Conservation (phyloP, 1,140 invertebrate genomes). For the Philotrypesis tridentata region DNA sequence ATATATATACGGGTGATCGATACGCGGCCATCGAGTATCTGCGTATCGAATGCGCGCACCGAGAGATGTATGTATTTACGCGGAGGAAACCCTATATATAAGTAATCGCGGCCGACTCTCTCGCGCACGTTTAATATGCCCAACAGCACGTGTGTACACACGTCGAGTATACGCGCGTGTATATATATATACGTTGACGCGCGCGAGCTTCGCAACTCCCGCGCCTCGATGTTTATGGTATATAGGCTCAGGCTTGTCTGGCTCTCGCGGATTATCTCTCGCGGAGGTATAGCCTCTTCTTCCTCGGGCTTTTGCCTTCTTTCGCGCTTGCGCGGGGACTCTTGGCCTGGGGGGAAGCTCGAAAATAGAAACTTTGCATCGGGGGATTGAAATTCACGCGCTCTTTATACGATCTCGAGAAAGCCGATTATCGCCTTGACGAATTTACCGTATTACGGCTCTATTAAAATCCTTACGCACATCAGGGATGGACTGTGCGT, state of each 20-base stretch:
- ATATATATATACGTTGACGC: not conserved
- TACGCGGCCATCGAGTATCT: conserved; percentile 52
- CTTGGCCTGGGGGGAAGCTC: too few relatives aligned
- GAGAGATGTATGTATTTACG: too few relatives aligned
- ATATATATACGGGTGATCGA: conserved; percentile 51
- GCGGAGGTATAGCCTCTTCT: too few relatives aligned
- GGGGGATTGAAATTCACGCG: too few relatives aligned
- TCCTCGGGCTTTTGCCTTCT: too few relatives aligned
- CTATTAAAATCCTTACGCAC: not conserved
- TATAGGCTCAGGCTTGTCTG: not conserved
- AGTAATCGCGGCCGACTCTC: not conserved
- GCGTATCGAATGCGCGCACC: conserved; percentile 29
- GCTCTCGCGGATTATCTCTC: not conserved
- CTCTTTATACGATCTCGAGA: too few relatives aligned
- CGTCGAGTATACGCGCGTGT: not conserved
- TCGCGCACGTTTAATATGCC: not conserved
- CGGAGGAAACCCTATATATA: conserved; percentile 3
- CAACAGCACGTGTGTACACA: not conserved
- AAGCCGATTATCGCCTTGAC: too few relatives aligned
- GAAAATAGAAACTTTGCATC: not conserved
- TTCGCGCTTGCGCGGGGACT: too few relatives aligned
- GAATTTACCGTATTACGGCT: not conserved
- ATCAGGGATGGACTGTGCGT: too few relatives aligned
- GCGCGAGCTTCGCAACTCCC: too few relatives aligned
- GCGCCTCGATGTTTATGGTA: not conserved